Percentiles rank a stretch among this genome's conserved stretches.
Evolutionary conservation across 1,140 invertebrate genomes (phyloP).

Genomic region (Magallana gigas): DNA sequence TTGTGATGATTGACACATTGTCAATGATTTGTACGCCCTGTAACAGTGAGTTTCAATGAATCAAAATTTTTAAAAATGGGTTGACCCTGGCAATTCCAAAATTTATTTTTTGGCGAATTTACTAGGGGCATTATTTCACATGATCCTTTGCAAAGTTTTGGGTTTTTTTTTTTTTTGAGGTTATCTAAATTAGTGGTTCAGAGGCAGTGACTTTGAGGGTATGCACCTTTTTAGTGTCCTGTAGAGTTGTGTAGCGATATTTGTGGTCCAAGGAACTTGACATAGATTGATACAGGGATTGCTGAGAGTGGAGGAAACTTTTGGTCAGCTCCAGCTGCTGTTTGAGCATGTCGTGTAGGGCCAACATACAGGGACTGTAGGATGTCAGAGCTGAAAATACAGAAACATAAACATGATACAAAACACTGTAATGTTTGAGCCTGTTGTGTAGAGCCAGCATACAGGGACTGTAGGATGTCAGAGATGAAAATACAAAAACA

Average conservation of each 20-base stretch:
- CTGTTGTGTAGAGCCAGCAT: conserved; percentile 75
- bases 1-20: too few relatives aligned
- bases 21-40: too few relatives aligned
- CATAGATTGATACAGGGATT: conserved; percentile 64
- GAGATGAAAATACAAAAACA: conserved; percentile 57
- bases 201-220: too few relatives aligned
- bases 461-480: conserved; percentile 73
- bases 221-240: conserved; percentile 73
- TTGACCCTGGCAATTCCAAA: too few relatives aligned
- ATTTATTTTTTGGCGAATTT: too few relatives aligned
- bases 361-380: conserved; percentile 72
- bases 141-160: too few relatives aligned
- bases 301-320: conserved; percentile 69
- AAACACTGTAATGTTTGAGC: conserved; percentile 59
- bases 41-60: too few relatives aligned
- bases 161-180: too few relatives aligned
- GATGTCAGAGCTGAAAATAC: conserved; percentile 69
- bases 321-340: conserved; percentile 71
- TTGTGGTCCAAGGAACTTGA: conserved; percentile 58
- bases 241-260: conserved; percentile 75
- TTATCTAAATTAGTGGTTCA: too few relatives aligned
- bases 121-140: too few relatives aligned
- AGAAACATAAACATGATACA: neutral
- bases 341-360: conserved; percentile 75
- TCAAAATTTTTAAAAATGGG: too few relatives aligned